These are phyloP conservation scores for Micrasema longulum DNA, from an alignment of 1,140 invertebrate genomes.

Conservation along the genomic window DNA sequence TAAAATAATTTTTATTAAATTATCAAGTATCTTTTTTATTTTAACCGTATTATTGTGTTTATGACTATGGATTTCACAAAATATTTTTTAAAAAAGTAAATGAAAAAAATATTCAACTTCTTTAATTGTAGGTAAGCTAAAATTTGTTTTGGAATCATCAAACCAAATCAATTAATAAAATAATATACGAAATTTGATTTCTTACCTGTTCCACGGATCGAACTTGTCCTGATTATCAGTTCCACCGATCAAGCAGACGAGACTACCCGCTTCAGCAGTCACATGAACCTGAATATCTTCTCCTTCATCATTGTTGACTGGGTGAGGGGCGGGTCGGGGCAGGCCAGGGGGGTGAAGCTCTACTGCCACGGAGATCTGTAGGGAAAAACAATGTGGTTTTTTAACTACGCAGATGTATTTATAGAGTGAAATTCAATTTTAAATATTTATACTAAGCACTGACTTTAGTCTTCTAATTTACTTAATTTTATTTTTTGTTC, in stretches of 20 bases:
- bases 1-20: not conserved
- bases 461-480: no score
- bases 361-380: conserved; percentile 45
- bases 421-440: no score
- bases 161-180: not conserved
- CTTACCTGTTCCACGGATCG: conserved; percentile 59
- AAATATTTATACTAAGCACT: no score
- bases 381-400: not conserved
- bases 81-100: not conserved
- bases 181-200: not conserved
- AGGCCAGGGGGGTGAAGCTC: conserved; percentile 24
- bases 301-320: not conserved
- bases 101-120: not conserved
- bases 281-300: conserved; percentile 60
- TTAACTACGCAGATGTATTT: no score
- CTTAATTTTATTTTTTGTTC: no score
- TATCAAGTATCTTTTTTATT: not conserved
- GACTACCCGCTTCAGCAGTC: conserved; percentile 61
- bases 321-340: not conserved
- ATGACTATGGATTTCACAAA: not conserved
- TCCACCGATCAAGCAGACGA: conserved; percentile 66
- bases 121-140: not conserved
- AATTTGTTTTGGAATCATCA: not conserved
- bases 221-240: conserved; percentile 57
- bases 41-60: no score